These are phyloP conservation scores for Ameiurus melas DNA, from an alignment of 2,113 vertebrate species.

Conservation along the genomic window DNA sequence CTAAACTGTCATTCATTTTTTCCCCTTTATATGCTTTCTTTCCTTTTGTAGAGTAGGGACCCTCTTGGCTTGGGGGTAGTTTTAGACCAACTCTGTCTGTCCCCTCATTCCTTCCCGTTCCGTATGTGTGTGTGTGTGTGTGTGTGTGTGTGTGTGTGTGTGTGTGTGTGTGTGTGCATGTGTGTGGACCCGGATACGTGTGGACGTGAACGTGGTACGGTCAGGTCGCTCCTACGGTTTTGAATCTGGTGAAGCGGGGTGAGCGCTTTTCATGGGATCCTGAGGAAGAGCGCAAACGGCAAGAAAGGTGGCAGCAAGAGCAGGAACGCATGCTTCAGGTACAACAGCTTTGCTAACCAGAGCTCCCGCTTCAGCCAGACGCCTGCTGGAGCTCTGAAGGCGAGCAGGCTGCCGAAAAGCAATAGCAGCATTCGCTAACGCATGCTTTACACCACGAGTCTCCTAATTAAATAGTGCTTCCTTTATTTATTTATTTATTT, in stretches of 20 bases:
- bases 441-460: conserved; percentile 21
- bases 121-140: conserved; percentile 50
- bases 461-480: not conserved
- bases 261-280: conserved; percentile 95
- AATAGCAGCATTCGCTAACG: conserved; percentile 23
- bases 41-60: conserved; percentile 65
- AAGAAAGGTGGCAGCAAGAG: conserved; percentile 94
- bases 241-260: conserved; percentile 75
- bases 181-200: conserved; percentile 45
- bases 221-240: conserved; percentile 69
- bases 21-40: conserved; percentile 11
- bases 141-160: conserved; percentile 41
- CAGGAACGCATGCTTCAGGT: conserved; percentile 97
- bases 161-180: conserved; percentile 25
- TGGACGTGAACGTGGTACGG: conserved; percentile 53
- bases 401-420: conserved; percentile 19
- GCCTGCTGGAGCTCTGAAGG: conserved; percentile 8
- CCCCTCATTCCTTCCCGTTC: conserved; percentile 62
- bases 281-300: conserved; percentile 92
- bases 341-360: conserved; percentile 59
- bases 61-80: conserved; percentile 68
- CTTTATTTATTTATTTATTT: no score
- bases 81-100: conserved; percentile 73
- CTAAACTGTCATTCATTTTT: not conserved
- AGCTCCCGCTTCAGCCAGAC: conserved; percentile 29